Percentiles rank a stretch among this genome's conserved stretches.
phyloP scores from a whole-genome alignment of 2,113 vertebrate species.

The Passer domesticus region DNA sequence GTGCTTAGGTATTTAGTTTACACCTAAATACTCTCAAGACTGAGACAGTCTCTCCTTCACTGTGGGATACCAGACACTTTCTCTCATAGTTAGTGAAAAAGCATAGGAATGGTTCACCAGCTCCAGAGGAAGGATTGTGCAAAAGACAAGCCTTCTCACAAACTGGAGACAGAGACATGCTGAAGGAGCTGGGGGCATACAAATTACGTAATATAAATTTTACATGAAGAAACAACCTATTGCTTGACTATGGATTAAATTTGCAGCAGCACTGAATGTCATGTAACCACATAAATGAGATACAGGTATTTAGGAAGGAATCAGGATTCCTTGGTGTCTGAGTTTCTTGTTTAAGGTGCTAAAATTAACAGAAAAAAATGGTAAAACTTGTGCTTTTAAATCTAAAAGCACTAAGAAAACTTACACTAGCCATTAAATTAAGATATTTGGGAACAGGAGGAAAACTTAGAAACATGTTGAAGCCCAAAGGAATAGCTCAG shows the following conservation, averaged over 20 bases:
- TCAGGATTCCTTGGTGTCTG: neutral
- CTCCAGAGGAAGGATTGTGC: neutral
- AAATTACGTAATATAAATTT: neutral
- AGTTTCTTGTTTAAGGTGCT: neutral
- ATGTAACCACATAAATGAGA: neutral
- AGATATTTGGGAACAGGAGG: slow-evolving; percentile 4
- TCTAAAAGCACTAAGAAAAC: neutral
- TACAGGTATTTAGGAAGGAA: neutral
- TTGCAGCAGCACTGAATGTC: neutral
- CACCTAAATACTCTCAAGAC: neutral
- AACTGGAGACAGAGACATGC: neutral
- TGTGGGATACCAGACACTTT: neutral
- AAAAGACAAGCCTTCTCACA: neutral
- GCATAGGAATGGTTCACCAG: neutral
- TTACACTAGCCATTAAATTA: neutral
- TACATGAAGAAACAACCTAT: neutral
- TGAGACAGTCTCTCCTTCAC: neutral
- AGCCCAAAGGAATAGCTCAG: slow-evolving; percentile 25
- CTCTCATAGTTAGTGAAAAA: neutral
- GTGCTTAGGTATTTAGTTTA: neutral
- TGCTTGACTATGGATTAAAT: neutral
- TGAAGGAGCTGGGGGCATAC: neutral
- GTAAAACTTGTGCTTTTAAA: neutral
- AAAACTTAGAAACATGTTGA: slow-evolving; percentile 13
- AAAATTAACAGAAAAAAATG: neutral